A percentile compares a stretch with the other conserved stretches of the same genome.
These are phyloP conservation scores for Gallinago media DNA, from an alignment of 2,113 vertebrate species.

Conservation along the genomic window DNA sequence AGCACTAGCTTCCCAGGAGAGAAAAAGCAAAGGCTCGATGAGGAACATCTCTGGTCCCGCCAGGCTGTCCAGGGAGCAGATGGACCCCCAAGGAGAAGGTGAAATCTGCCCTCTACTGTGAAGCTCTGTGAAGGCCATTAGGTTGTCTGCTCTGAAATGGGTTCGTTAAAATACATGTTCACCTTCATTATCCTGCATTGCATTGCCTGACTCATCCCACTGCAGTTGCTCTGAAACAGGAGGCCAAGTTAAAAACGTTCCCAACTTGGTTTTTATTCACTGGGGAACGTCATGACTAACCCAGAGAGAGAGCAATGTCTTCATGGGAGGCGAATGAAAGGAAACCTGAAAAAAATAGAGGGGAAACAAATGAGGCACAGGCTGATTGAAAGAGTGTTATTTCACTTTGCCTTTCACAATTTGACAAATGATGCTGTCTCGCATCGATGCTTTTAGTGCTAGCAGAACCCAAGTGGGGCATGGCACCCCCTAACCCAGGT, in stretches of 20 bases:
- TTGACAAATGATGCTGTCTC: neutral
- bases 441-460: neutral
- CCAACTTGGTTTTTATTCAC: neutral
- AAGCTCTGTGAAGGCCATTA: neutral
- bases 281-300: neutral
- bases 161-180: neutral
- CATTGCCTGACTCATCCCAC: neutral
- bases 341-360: neutral
- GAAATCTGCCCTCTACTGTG: neutral
- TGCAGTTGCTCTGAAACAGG: neutral
- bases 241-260: neutral
- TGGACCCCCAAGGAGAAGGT: neutral
- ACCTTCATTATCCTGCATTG: neutral
- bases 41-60: neutral
- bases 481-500: neutral
- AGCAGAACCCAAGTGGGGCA: rapidly evolving
- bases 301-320: neutral
- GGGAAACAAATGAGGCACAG: neutral
- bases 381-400: neutral
- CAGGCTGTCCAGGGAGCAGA: neutral
- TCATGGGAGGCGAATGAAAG: neutral
- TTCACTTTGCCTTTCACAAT: neutral
- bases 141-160: neutral
- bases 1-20: rapidly evolving
- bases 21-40: neutral